phyloP scores from a whole-genome alignment of 2,888 invertebrate species.

The Sarcophaga caerulescens region DNA sequence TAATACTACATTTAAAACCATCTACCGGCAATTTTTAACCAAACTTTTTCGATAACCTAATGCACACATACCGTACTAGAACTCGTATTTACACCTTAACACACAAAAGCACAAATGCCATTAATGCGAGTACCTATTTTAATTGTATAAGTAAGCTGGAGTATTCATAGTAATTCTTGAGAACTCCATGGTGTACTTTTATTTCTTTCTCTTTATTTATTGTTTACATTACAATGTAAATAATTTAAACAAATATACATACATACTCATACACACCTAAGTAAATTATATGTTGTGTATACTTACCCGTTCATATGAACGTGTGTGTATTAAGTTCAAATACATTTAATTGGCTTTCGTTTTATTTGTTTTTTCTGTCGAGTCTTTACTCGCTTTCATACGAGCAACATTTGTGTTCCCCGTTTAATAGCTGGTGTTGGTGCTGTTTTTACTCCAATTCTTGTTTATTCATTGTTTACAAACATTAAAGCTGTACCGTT shows the following conservation, averaged over 20 bases:
- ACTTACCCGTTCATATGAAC: not conserved
- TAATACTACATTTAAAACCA: too few relatives aligned
- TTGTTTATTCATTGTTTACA: constrained; percentile 43
- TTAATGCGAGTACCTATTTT: not conserved
- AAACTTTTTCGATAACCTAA: too few relatives aligned
- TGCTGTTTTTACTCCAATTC: constrained; percentile 5
- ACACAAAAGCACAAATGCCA: not conserved
- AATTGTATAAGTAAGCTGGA: not conserved
- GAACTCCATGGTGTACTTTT: constrained; percentile 47
- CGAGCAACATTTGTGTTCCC: not conserved
- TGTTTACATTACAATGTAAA: constrained; percentile 42
- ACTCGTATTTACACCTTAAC: not conserved
- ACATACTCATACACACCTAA: not conserved
- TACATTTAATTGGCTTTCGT: constrained; percentile 25
- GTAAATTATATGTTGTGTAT: not conserved
- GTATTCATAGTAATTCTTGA: constrained; percentile 7
- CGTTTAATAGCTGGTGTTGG: not conserved
- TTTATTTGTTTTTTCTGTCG: not conserved
- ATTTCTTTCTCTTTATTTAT: constrained; percentile 16
- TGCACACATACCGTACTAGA: not conserved
- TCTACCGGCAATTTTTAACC: too few relatives aligned
- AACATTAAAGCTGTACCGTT: constrained; percentile 15
- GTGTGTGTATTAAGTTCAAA: not conserved
- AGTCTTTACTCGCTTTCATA: not conserved
- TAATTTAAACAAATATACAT: constrained; percentile 8